Percentiles rank a stretch among this genome's conserved stretches.
phyloP scores from a whole-genome alignment of 92 coral and sea anemone species.

The Palythoa grandis region DNA sequence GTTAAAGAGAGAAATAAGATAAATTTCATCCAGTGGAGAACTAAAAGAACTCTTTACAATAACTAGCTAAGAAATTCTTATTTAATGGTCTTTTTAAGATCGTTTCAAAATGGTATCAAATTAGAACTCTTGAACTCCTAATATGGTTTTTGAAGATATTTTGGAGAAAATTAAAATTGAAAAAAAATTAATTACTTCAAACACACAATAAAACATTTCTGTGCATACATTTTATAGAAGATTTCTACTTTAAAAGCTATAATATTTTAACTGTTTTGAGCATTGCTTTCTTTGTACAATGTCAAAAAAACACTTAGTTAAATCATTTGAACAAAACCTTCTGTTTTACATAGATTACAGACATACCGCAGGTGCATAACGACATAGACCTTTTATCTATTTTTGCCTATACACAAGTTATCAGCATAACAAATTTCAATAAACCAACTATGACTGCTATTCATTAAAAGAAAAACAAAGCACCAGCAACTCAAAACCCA shows the following conservation, averaged over 20 bases:
- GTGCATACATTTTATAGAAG: conserved; percentile 20
- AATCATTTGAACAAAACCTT: background rate
- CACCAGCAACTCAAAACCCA: conserved; percentile 23
- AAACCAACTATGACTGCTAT: background rate
- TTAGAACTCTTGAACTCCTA: background rate
- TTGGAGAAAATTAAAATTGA: conserved; percentile 37
- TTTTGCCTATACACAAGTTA: background rate
- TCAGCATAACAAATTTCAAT: background rate
- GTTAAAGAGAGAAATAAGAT: background rate
- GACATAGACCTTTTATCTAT: background rate
- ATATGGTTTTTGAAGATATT: conserved; percentile 9
- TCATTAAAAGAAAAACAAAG: background rate
- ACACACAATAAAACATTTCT: conserved; percentile 28
- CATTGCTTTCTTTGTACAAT: background rate
- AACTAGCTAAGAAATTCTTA: conserved; percentile 16
- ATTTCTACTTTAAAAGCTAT: conserved; percentile 10
- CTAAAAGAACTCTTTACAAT: conserved; percentile 1
- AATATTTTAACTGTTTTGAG: conserved; percentile 3
- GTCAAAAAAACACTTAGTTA: background rate
- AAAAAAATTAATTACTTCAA: conserved; percentile 1
- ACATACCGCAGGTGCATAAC: background rate
- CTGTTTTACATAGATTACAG: background rate
- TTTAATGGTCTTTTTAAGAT: conserved; percentile 10
- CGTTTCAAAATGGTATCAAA: conserved; percentile 2
- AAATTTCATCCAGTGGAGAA: background rate